These are phyloP conservation scores for Gryllus bimaculatus DNA, from an alignment of 1,140 invertebrate genomes.

Conservation along the genomic window DNA sequence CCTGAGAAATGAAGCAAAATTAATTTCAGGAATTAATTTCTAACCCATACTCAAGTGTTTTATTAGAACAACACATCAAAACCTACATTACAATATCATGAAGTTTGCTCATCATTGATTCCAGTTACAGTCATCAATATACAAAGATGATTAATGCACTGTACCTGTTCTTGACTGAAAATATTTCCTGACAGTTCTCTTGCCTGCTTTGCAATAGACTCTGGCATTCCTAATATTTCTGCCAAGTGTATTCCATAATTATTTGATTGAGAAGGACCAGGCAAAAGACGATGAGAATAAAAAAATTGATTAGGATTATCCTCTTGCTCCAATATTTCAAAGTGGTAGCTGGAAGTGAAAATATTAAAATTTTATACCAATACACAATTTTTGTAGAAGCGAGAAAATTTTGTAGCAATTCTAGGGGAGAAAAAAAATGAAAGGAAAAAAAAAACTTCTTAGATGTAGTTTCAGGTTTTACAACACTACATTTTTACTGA, in stretches of 20 bases:
- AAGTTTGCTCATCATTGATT: too few species aligned
- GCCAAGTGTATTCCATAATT: constrained; percentile 42
- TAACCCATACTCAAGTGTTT: too few species aligned
- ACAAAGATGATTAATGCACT: too few species aligned
- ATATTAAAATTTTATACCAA: background rate
- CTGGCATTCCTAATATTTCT: constrained; percentile 30
- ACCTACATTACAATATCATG: too few species aligned
- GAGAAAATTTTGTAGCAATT: background rate
- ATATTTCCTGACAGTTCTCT: constrained; percentile 18
- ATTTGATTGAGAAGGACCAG: constrained; percentile 32
- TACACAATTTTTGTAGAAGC: background rate
- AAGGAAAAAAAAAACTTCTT: background rate
- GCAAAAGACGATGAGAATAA: constrained; percentile 38
- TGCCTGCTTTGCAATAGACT: constrained; percentile 19
- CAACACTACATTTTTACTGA: background rate
- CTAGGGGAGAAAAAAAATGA: background rate
- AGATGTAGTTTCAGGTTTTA: background rate
- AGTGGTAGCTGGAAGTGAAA: constrained; percentile 32
- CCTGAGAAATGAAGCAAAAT: too few species aligned
- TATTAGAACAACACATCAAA: too few species aligned
- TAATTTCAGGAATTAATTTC: too few species aligned
- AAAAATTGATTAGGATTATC: constrained; percentile 26
- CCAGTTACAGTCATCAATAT: too few species aligned
- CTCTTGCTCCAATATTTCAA: constrained; percentile 32
- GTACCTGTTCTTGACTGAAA: constrained; percentile 17